Evolutionary conservation across 2,113 vertebrate species (phyloP), one percentile per base, ranked within the genome.

Genomic region (Mixornis gularis): DNA sequence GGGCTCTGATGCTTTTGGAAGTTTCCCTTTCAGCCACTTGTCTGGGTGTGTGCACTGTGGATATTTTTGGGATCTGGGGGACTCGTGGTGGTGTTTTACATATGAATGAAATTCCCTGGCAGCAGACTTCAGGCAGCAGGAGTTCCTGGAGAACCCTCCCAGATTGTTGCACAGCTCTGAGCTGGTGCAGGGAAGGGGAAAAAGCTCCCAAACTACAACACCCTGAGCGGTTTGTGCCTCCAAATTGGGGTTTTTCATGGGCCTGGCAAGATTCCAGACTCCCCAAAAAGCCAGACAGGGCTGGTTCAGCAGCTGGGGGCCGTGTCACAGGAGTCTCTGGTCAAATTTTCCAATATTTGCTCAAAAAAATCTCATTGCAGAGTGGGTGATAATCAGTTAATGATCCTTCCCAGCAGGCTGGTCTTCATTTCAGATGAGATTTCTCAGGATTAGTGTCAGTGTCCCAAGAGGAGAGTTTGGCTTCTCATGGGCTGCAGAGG

Each of bases 101-200:
- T 64, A 1, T 49, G 80, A 87, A 81, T 91, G 81, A 81, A 81
- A 71, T 89, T 78, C 65, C 58, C 84, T 79, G 73, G 63, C 82
- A 60, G 43, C 1, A 17, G 25, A 11, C 38, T 38, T 38, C 38
- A 38, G 73, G 63, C 82, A 60, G 43, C 1, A 19, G 25, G 82
- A 77, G 60, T 6, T 92, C 60, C 72, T 76, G 30, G 62, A 72
- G 87, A 56, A 5, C 0, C 6, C 22, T 71, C 81, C 60, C 1
- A 2, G 20, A 0, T 46, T 17, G 4, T 9, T 43, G 10, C 63
- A 12, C 77, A 19, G 46, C 3, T 0, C 44, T 21, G 64, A 24
- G 56, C 1, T 76, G 71, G 55, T 63, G 79, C 20, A 5, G 12
- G 38, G 71, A 14, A 60, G 34, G 66, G 41, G 25, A 29, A 32